Base-by-base conservation (phyloP, 2,888 invertebrate genomes). In the Chironomus riparius region DNA sequence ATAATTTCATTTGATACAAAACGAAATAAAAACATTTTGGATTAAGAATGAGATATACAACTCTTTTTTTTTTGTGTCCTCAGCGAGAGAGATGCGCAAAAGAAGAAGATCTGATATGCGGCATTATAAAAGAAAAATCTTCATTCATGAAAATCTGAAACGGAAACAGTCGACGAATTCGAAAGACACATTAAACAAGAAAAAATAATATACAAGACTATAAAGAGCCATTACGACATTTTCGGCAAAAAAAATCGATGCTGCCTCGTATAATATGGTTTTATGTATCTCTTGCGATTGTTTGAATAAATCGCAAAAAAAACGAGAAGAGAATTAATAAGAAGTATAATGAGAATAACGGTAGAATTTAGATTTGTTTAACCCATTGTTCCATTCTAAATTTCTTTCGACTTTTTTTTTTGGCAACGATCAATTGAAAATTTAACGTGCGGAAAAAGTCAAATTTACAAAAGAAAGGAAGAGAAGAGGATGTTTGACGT, bases 101-200 rank as follows among this genome's bases (percentile, higher is more conserved):
- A 38, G 38, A 38, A 38, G 38, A 38, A 38, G 38, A 38, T 38
- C 7, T 38, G 38, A 38, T 38, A 38, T 38, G 38, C 38, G 38
- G 38, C 38, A 38, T 56, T 56, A 15, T 2, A 56, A 56, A 56
- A 56, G 56, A 56, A 56, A 56, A 56, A 56, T 56, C 56, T 72
- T 72, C 65, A 74, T 74, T 74, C 74, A 74, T 68, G 74, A 47
- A 68, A 38, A 62, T 68, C 74, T 74, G 74, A 65, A 74, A 74
- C 74, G 74, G 74, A 74, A 74, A 74, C 47, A 38, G 74, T 73
- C 72, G 71, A 24, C n/a, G 71, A n/a, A 18, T 24, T 50, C 50
- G 24, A 50, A 62, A 56, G 72, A 70, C 70, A 70, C 28, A 70
- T 24, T 65, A 68, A 68, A 68, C 15, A 68, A 15, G 47, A 68